Evolutionary conservation across 2,113 vertebrate species (phyloP), one percentile per base, ranked within the genome.

Genomic region (Lethenteron reissneri): DNA sequence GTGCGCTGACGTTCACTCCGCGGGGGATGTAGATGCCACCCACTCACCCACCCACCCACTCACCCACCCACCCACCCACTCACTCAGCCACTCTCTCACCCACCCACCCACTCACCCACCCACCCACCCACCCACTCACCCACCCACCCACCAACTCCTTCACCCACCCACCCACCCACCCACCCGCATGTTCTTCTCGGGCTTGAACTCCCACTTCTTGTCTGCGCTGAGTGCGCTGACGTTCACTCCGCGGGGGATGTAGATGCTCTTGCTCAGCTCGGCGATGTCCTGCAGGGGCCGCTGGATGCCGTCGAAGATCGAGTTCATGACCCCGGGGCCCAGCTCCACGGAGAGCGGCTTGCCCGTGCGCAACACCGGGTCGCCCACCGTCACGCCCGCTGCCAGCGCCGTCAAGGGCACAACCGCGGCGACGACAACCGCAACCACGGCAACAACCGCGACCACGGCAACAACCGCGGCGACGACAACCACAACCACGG

Each of bases 251-350:
- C 92, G 82, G 74, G 92, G 92, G 76, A 97, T 97, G 79, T 97
- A 97, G 79, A 97, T 97, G 76, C 92, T 96, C 75, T 95, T 79
- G 19, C 90, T 95, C 71, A 89, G 77, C 78, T 80, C 79, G 68
- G 90, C 94, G 80, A 97, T 97, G 79, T 96, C 89, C 0, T 87
- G 87, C 8, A 97, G 81, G 57, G 92, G 92, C 76, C 92, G 88
- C 78, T 97, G 92, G 78, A 97, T 97, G 76, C 92, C 92, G 74
- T 97, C 92, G 85, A 97, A 97, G 80, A 97, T 97, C 74, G 92
- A 89, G 70, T 92, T 92, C 92, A 97, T 97, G 76, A 92, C 91
- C 75, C 92, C 92, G 73, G 92, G 92, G 13, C 92, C 92, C 71
- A 97, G 77, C 76, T 97, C 92, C 11, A 97, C 92, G 0, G 92